Base-by-base conservation (phyloP, 2,797 vertebrate species). In the Megaceryle alcyon region DNA sequence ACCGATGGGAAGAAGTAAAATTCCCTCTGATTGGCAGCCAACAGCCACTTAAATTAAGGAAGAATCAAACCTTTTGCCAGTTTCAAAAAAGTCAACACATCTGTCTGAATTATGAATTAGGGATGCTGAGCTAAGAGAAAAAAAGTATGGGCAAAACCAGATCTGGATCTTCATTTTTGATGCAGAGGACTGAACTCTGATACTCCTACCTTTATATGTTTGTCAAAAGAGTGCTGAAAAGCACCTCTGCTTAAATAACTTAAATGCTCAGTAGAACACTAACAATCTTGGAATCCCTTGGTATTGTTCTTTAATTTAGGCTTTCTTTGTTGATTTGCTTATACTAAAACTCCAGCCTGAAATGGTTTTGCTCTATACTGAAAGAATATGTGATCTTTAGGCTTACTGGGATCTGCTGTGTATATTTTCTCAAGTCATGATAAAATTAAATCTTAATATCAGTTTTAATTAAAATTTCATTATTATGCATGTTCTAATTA, bases 41-140 rank as follows among this genome's bases (percentile, higher is more conserved):
- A 71, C 37, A 96, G 29, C 57, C 81, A 93, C 94, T 97, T 95
- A 94, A 95, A 95, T 94, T 94, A 93, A 94, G 64, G 75, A 90
- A 73, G 49, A 90, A 39, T 82, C 86, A 90, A 93, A 69, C 5
- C 44, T 65, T 92, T 69, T 86, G 60, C 71, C 88, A 90, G n/a
- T 82, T 96, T 71, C 12, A 25, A 82, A 95, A 79, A 94, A 85
- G 60, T 72, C 70, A 88, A 82, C 86, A 82, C 17, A 84, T 80
- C 81, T 91, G 81, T 61, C 53, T 68, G 60, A 88, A 65, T 82
- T 90, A 80, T 44, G 37, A 93, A 82, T 71, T 64, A 77, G 51
- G n/a, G 41, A 70, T 88, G 23, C 31, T 61, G 60, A 90, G 10
- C 23, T 94, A 53, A 49, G n/a, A 63, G n/a, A 43, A 66, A 53